Conservation (phyloP, 2,888 invertebrate genomes). For the Gerris lacustris region DNA sequence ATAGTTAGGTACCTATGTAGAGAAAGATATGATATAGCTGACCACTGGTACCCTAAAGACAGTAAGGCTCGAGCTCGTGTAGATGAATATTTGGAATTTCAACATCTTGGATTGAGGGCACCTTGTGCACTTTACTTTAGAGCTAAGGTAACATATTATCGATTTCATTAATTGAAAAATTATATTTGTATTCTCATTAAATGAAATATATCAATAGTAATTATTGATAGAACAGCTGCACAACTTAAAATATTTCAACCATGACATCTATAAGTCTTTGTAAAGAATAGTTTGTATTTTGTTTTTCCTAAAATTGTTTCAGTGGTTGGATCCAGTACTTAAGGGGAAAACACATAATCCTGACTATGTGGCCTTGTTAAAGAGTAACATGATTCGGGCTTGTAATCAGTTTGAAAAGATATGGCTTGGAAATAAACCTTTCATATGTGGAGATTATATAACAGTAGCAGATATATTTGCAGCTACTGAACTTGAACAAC, state of each 20-base stretch:
- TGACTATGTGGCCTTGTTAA: constrained; percentile 18
- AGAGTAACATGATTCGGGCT: constrained; percentile 32
- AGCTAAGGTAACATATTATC: constrained; percentile 34
- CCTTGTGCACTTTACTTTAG: constrained; percentile 39
- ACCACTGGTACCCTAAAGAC: constrained; percentile 44
- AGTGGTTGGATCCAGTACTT: constrained; percentile 7
- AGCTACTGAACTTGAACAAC: constrained; percentile 39
- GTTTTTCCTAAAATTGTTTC: background rate
- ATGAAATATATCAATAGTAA: too few species aligned
- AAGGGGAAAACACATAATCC: background rate
- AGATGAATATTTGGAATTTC: constrained; percentile 44
- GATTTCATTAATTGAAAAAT: too few species aligned
- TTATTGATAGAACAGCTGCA: too few species aligned
- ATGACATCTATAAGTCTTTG: too few species aligned
- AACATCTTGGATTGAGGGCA: constrained; percentile 40
- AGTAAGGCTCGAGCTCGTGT: constrained; percentile 38
- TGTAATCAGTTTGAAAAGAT: constrained; percentile 34
- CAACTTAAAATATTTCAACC: too few species aligned
- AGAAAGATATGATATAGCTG: constrained; percentile 36
- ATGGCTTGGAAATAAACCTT: constrained; percentile 33
- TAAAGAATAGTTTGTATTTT: too few species aligned
- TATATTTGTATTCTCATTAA: constrained; percentile 5
- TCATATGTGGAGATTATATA: constrained; percentile 35
- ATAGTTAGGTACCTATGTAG: constrained; percentile 41
- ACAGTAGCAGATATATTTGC: constrained; percentile 39